Evolutionary conservation across 2,797 vertebrate species (phyloP).

Genomic region (Typhlichthys subterraneus): DNA sequence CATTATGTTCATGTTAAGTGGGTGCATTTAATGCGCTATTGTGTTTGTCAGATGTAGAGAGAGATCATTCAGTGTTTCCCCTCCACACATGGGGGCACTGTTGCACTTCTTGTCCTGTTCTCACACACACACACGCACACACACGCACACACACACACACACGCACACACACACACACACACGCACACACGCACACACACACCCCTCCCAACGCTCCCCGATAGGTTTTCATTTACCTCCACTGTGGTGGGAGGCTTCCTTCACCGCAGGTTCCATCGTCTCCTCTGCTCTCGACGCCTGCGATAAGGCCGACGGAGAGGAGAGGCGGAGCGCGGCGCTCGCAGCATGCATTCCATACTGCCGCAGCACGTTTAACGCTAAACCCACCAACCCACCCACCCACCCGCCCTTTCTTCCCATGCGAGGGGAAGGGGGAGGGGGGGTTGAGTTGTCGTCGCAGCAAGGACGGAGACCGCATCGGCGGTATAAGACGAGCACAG

Average conservation of each 20-base stretch:
- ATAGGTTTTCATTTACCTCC: conserved; percentile 39
- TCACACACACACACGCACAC: too few relatives aligned
- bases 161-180: too few relatives aligned
- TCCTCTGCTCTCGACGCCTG: conserved; percentile 10
- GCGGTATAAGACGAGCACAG: too few relatives aligned
- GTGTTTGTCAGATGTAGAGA: not conserved
- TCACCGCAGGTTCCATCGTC: conserved; percentile 24
- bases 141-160: too few relatives aligned
- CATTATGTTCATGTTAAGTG: too few relatives aligned
- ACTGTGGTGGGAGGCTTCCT: conserved; percentile 33
- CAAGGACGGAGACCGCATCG: too few relatives aligned
- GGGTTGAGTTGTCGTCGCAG: too few relatives aligned
- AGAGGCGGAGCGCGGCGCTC: not conserved
- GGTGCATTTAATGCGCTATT: too few relatives aligned
- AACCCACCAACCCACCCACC: not conserved
- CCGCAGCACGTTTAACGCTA: not conserved
- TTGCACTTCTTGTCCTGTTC: conserved; percentile 61
- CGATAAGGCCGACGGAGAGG: conserved; percentile 12
- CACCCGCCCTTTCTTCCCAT: not conserved
- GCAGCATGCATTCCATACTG: not conserved
- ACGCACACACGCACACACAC: too few relatives aligned
- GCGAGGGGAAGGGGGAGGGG: too few relatives aligned
- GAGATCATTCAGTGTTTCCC: conserved; percentile 4
- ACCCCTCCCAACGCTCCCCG: conserved; percentile 10
- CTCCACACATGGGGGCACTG: conserved; percentile 77